Evolutionary conservation across 2,888 invertebrate species (phyloP), one percentile per base, ranked within the genome.

Genomic region (Leptarthrus brevirostris): DNA sequence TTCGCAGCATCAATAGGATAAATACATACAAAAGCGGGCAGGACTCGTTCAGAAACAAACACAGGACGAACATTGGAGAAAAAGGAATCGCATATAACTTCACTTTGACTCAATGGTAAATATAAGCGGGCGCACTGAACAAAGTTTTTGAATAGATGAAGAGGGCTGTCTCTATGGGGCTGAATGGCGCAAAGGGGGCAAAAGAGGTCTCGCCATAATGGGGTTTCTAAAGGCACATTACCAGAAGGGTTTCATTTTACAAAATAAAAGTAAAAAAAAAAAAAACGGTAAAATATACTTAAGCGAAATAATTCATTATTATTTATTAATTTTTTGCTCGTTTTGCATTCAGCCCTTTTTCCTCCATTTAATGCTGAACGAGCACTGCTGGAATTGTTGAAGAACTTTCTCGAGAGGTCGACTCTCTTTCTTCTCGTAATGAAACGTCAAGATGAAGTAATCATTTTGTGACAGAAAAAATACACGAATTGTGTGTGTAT

Each of bases 31-130:
- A 61, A 64, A n/a, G n/a, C n/a, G n/a, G n/a, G n/a, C 14, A 40
- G 47, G 47, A n/a, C 64, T 64, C 64, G 64, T 64, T 64, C 64
- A 64, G 64, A 44, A 49, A 69, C 52, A 34, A 69, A 69, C 49
- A 49, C 52, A 69, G 52, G 69, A 52, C 52, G 69, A 69, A 69
- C 52, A 69, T 52, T 52, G 52, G 64, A 30, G 69, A 30, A 34
- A 49, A 69, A 69, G 52, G 69, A 69, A 49, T 69, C 52, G 69
- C 69, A 69, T 69, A 69, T 69, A 69, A 69, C 69, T 69, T 69
- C 69, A 69, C 69, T 69, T 69, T 69, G 52, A 49, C n/a, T 69
- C 52, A 69, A 69, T 69, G 36, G 69, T 26, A 26, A 47, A 18
- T 52, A 69, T 69, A 34, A 66, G 22, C 49, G 52, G 44, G 69